Evolutionary conservation across 1,140 invertebrate species (phyloP), one percentile per base, ranked within the genome.

Genomic region (Trichonephila clavata): DNA sequence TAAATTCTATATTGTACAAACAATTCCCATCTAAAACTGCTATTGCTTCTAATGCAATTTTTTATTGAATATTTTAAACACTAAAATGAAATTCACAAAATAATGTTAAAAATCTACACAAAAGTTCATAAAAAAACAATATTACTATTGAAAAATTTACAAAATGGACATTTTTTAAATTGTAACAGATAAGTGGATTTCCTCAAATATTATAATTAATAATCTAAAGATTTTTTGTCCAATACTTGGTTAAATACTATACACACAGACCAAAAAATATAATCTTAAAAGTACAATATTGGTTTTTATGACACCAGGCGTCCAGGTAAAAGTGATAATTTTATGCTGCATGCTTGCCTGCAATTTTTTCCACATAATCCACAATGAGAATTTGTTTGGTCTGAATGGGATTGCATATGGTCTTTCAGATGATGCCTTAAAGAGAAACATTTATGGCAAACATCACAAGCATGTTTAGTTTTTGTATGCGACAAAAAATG

Each of bases 311-410:
- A 39, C 16, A 77, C 65, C 61, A 77, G 18, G 18, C 71, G 89
- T 18, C 43, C 60, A 50, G 89, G 57, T 14, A 68, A 21, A 6
- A 63, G 18, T 16, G 88, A 71, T 7, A 93, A 43, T 65, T 92
- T 93, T 21, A 96, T 95, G 83, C 96, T 95, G 80, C 95, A 95
- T 94, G 95, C 96, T 93, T 96, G 96, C 32, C 95, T 94, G 91
- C 96, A 96, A 5, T 95, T 94, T 94, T 96, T 96, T 1, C 96
- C 96, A 95, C 96, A 96, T 13, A 95, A 84, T 32, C 95, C 95
- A 95, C 96, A 96, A 43, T 96, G 90, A 94, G 95, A 95, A 65
- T 95, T 95, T 89, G 95, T 95, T 57, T 95, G 95, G 43, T 95
- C 95, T 14, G 95, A 94, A 94, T 96, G 96, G 18, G 95, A 94